A percentile compares a stretch with the other conserved stretches of the same genome.
phyloP scores from a whole-genome alignment of 2,113 vertebrate genomes.

The Colinus virginianus region DNA sequence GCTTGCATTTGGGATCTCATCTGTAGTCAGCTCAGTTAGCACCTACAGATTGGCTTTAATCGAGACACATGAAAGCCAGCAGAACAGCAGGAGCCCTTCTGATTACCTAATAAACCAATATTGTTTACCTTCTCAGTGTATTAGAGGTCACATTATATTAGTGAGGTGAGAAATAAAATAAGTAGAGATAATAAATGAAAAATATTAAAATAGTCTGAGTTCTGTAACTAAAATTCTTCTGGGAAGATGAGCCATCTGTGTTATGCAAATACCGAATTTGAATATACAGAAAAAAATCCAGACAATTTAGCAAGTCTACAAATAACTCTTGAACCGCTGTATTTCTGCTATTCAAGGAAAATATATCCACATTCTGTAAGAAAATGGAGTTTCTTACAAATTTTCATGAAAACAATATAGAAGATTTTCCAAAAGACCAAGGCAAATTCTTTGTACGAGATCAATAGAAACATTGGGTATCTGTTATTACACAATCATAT shows the following conservation, averaged over 20 bases:
- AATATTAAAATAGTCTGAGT: not conserved
- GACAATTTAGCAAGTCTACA: not conserved
- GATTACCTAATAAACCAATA: not conserved
- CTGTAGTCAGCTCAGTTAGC: not conserved
- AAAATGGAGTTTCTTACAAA: not conserved
- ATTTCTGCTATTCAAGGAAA: not conserved
- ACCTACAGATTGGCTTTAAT: not conserved
- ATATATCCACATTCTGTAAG: not conserved
- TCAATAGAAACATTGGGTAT: not conserved
- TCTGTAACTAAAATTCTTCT: not conserved
- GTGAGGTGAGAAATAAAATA: conserved; percentile 1
- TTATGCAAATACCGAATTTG: not conserved
- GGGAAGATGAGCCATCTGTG: not conserved
- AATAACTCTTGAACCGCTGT: not conserved
- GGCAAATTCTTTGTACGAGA: not conserved
- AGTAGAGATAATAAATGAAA: not conserved
- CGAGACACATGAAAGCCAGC: rapidly evolving
- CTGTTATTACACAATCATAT: not conserved
- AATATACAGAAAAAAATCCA: not conserved
- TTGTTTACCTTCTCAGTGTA: not conserved
- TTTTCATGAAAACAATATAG: not conserved
- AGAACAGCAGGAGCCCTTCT: not conserved
- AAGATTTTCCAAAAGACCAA: not conserved
- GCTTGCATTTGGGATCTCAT: not conserved
- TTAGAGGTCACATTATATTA: not conserved